A percentile compares a stretch with the other conserved stretches of the same genome.
Evolutionary conservation across 2,113 vertebrate species (phyloP).

Genomic region (Porphyrio hochstetteri): DNA sequence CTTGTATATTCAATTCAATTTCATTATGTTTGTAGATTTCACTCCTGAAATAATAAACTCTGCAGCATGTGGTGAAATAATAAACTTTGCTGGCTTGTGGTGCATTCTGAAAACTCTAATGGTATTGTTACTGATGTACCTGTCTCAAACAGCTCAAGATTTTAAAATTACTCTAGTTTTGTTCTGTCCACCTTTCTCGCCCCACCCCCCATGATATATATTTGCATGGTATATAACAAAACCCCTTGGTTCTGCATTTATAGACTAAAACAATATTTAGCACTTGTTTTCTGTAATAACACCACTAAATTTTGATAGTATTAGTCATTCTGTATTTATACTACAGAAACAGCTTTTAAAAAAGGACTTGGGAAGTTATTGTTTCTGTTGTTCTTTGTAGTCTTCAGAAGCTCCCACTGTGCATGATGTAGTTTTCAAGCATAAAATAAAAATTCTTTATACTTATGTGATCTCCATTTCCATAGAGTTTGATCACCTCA

Average conservation of each 20-base stretch:
- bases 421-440: not conserved
- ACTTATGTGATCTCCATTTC: not conserved
- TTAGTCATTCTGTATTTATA: not conserved
- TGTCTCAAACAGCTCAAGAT: not conserved
- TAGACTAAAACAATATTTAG: not conserved
- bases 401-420: not conserved
- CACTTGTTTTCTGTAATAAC: not conserved
- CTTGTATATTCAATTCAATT: conserved; percentile 64
- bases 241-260: not conserved
- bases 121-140: not conserved
- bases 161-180: conserved; percentile 7
- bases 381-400: not conserved
- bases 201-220: not conserved
- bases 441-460: not conserved
- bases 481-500: not conserved
- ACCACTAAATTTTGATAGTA: not conserved
- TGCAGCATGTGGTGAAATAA: conserved; percentile 32
- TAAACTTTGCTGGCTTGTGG: conserved; percentile 34
- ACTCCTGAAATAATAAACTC: conserved; percentile 66
- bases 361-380: not conserved
- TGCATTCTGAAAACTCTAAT: not conserved
- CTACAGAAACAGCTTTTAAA: not conserved
- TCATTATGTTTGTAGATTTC: conserved; percentile 69
- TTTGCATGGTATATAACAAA: not conserved
- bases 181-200: not conserved